phyloP scores from a whole-genome alignment of 2,113 vertebrate genomes.

The Platycercus adscitus region DNA sequence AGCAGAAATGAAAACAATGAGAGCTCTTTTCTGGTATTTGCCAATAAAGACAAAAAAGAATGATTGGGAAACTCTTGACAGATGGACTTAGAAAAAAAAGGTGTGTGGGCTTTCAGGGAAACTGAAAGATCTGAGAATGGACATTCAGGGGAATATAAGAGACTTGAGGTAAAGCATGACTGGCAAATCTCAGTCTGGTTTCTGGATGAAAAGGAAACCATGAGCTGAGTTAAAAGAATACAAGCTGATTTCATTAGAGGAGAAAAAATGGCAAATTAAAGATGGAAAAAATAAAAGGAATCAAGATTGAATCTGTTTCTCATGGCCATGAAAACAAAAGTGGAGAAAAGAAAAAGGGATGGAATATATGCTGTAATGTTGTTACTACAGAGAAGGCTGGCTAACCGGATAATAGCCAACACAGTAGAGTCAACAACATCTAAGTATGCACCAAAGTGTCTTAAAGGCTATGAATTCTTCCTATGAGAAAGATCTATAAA shows the following conservation, averaged over 20 bases:
- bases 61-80: neutral
- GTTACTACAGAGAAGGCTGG: neutral
- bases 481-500: neutral
- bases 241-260: neutral
- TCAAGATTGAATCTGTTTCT: neutral
- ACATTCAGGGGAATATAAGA: neutral
- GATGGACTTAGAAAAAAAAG: neutral
- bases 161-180: neutral
- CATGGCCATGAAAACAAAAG: neutral
- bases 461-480: neutral
- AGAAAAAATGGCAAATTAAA: neutral
- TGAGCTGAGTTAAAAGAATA: neutral
- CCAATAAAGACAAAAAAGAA: neutral
- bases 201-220: neutral
- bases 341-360: neutral
- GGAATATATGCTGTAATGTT: neutral
- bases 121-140: neutral
- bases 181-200: neutral
- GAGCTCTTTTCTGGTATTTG: neutral
- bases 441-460: neutral
- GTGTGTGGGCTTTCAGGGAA: neutral
- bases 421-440: neutral
- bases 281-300: neutral
- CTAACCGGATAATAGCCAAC: neutral
- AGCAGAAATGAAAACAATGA: neutral